phyloP scores from a whole-genome alignment of 2,888 invertebrate species.

The Pantelozetes paolii region DNA sequence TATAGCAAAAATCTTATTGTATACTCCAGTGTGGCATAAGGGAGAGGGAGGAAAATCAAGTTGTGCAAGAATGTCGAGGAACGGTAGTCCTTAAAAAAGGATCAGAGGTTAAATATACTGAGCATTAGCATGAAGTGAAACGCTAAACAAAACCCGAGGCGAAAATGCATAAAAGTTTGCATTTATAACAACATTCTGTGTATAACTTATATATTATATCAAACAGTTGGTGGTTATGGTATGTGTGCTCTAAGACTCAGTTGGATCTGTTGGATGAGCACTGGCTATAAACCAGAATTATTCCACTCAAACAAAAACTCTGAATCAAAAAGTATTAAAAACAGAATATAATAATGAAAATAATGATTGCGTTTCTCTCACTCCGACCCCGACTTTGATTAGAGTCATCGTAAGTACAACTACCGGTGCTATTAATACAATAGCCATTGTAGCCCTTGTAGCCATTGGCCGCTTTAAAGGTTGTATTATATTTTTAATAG shows the following conservation, averaged over 20 bases:
- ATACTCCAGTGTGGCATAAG: background rate
- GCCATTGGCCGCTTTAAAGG: background rate
- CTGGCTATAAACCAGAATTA: background rate
- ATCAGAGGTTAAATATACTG: constrained; percentile 34
- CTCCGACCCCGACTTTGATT: background rate
- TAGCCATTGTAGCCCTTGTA: background rate
- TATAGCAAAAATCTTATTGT: background rate
- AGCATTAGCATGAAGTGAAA: constrained; percentile 31
- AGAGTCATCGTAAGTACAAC: background rate
- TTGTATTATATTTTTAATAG: background rate
- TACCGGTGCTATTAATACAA: background rate
- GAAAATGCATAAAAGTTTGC: constrained; percentile 33
- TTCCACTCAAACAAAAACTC: background rate
- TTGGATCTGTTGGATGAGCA: background rate
- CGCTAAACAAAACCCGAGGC: constrained; percentile 34
- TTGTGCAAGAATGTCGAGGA: constrained; percentile 20
- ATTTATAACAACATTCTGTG: background rate
- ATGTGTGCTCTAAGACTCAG: background rate
- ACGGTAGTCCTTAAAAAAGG: constrained; percentile 34
- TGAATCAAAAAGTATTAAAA: constrained; percentile 15
- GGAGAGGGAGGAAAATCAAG: constrained; percentile 28
- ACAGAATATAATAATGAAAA: background rate
- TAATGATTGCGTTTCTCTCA: background rate
- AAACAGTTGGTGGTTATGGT: constrained; percentile 32
- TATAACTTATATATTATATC: background rate